Base-by-base conservation (phyloP, 2,113 vertebrate species). In the Galbula dea region DNA sequence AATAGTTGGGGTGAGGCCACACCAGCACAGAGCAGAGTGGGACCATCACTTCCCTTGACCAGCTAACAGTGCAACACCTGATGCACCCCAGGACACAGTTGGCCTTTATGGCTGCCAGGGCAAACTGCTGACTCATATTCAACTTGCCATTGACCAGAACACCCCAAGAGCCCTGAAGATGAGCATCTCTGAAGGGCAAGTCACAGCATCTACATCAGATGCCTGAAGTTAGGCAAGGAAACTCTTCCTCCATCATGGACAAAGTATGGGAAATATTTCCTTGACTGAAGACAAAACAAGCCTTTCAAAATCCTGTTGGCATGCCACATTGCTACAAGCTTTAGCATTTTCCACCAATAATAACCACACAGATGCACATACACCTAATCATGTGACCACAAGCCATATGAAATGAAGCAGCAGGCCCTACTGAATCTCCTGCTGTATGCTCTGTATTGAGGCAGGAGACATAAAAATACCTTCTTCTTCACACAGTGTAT, bases 261-360 rank as follows among this genome's bases (percentile, higher is more conserved):
- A 54, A 69, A 71, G 24, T 10, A 49, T 18, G 82, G 54, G 46
- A 94, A 89, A 79, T 65, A 43, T 85, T 93, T 88, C 41, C 62
- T 87, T 73, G 41, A 91, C 67, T 76, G 59, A 76, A 89, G 80
- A 83, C 49, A 22, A 68, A 92, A 66, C 13, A 93, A 87, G 29
- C 54, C 58, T 91, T 82, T 93, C 85, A 95, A 95, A 92, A 89
- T 27, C 78, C 83, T 34, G 45, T 91, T 84, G 71, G 77, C 63
- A 83, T 71, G 41, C 78, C 8, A 2, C 71, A 26, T 49, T 72
- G 76, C 74, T 89, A 65, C 49, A 76, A 65, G 36, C 49, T 54
- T 76, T 82, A 83, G 49, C n/a, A 45, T 73, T 89, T 89, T 85
- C 95, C 93, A 95, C 84, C 54, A 94, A 87, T 76, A 95, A 93